A percentile compares a stretch with the other conserved stretches of the same genome.
These are phyloP conservation scores for Atethmia centrago DNA, from an alignment of 2,888 invertebrate species.

Conservation along the genomic window DNA sequence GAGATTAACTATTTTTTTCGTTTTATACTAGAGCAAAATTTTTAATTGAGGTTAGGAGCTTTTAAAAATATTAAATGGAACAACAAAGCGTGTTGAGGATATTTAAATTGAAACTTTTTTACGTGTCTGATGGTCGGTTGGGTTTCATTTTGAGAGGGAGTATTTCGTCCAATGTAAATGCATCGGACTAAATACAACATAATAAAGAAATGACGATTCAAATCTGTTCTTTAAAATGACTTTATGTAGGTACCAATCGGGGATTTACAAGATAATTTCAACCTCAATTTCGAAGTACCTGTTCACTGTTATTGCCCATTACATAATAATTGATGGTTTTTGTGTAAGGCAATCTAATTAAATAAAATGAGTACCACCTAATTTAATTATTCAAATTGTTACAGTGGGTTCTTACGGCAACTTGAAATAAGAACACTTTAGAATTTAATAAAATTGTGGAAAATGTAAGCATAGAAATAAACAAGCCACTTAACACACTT, in stretches of 20 bases:
- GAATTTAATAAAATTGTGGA: not conserved
- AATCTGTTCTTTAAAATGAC: not conserved
- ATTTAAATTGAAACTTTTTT: slow-evolving; percentile 47
- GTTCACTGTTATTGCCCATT: slow-evolving; percentile 38
- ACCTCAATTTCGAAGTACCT: slow-evolving; percentile 23
- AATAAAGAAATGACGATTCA: not conserved
- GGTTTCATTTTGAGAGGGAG: slow-evolving; percentile 8
- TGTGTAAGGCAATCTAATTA: slow-evolving; percentile 36
- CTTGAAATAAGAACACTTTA: slow-evolving; percentile 18
- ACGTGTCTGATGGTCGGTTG: slow-evolving; percentile 16
- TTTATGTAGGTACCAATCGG: not conserved
- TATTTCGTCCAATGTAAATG: not conserved
- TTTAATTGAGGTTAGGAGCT: slow-evolving; percentile 59
- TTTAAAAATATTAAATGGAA: slow-evolving; percentile 58
- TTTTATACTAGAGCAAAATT: slow-evolving; percentile 55
- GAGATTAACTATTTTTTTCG: slow-evolving; percentile 66
- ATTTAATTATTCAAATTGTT: slow-evolving; percentile 46
- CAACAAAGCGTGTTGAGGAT: slow-evolving; percentile 36
- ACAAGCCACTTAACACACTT: not conserved
- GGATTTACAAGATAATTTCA: slow-evolving; percentile 19
- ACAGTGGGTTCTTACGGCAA: slow-evolving; percentile 6
- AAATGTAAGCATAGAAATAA: slow-evolving; percentile 5
- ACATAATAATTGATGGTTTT: slow-evolving; percentile 31
- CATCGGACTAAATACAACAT: too few relatives aligned
- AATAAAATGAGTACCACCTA: slow-evolving; percentile 32